phyloP scores from a whole-genome alignment of 2,113 vertebrate species.

The Pangasianodon hypophthalmus region DNA sequence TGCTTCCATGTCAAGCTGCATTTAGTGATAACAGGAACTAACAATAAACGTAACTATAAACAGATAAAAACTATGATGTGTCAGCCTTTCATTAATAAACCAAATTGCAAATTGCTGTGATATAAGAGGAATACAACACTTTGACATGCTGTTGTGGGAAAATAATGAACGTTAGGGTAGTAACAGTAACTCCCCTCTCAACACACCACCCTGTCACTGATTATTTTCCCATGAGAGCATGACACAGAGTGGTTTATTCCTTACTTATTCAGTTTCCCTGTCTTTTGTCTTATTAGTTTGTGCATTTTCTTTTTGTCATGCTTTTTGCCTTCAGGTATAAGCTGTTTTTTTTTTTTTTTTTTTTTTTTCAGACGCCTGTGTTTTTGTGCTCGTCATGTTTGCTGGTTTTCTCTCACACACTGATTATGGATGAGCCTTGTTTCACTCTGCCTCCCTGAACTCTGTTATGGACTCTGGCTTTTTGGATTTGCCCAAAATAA shows the following conservation, averaged over 20 bases:
- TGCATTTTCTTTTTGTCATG: not conserved
- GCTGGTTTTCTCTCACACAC: not conserved
- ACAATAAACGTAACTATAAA: not conserved
- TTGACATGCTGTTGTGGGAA: not conserved
- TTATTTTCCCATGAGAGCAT: not conserved
- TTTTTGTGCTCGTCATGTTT: conserved; percentile 10
- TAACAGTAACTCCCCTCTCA: not conserved
- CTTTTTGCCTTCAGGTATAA: not conserved
- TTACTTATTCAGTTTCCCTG: not conserved
- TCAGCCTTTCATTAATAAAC: not conserved
- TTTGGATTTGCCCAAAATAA: conserved; percentile 58
- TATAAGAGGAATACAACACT: not conserved
- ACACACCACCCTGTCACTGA: not conserved
- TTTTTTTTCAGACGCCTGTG: not conserved
- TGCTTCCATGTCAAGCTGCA: not conserved
- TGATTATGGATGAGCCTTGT: not conserved
- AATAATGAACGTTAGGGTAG: not conserved
- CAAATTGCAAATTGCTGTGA: not conserved
- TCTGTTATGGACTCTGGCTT: conserved; percentile 7
- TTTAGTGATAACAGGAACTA: not conserved
- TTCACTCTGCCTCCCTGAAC: conserved; percentile 10
- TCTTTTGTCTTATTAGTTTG: not conserved
- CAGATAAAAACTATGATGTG: not conserved
- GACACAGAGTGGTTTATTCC: not conserved
- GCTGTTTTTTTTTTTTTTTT: not conserved